Conservation (phyloP, 2,797 vertebrate species). For the Chrysocyon brachyurus region DNA sequence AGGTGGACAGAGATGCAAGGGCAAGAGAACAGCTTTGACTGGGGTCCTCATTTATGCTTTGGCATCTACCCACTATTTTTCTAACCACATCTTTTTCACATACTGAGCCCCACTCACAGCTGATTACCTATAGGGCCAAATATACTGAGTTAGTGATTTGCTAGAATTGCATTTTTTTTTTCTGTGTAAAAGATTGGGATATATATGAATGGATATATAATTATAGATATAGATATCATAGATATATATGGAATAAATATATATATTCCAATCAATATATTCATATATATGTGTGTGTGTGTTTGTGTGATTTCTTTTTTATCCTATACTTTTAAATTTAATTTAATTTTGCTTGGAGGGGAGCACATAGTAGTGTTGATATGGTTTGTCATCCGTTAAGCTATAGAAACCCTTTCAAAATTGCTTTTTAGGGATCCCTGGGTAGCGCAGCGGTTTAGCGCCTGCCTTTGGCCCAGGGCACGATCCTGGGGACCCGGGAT, state of each 20-base stretch:
- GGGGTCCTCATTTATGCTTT: not conserved
- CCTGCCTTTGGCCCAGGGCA: no score
- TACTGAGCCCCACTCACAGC: slow-evolving; percentile 36
- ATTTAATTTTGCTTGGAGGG: not conserved
- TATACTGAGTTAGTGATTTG: slow-evolving; percentile 38
- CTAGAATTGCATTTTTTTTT: slow-evolving; percentile 51
- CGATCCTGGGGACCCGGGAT: no score
- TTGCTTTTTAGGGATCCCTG: not conserved
- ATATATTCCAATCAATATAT: not conserved
- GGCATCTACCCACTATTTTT: not conserved
- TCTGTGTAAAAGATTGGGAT: slow-evolving; percentile 59
- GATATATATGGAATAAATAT: no score
- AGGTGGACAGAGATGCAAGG: not conserved
- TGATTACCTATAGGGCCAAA: slow-evolving; percentile 63
- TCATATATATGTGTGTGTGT: not conserved
- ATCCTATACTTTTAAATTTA: not conserved
- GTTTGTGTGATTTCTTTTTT: not conserved
- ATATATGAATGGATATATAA: not conserved
- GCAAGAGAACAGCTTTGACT: not conserved
- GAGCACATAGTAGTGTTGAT: not conserved
- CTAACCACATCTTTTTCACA: not conserved
- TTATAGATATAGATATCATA: not conserved
- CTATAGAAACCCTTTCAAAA: slow-evolving; percentile 13
- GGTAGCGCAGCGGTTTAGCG: no score
- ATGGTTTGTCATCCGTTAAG: not conserved